These are phyloP conservation scores for Spongilla lacustris DNA, from an alignment of 37 sponge, comb jelly and placozoan genomes.

Conservation along the genomic window DNA sequence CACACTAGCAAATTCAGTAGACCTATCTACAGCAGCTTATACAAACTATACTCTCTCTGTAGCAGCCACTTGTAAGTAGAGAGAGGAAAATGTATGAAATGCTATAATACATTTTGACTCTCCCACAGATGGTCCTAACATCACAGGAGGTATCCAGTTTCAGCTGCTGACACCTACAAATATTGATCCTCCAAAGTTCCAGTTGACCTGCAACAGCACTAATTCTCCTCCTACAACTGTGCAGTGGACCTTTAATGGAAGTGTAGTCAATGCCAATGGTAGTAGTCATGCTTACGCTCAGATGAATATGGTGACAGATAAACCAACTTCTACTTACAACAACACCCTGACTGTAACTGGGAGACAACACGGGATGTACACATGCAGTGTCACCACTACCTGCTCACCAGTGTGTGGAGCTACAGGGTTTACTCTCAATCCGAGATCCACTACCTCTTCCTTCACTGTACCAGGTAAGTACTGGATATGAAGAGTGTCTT, in stretches of 20 bases:
- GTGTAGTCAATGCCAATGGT: neutral
- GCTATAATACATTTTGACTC: too few relatives aligned
- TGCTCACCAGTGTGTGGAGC: neutral
- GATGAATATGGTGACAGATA: neutral
- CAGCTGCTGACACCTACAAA: neutral
- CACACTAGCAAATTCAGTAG: too few relatives aligned
- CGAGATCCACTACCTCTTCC: neutral
- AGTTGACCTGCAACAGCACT: neutral
- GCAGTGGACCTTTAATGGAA: constrained; percentile 24
- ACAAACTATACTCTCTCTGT: too few relatives aligned
- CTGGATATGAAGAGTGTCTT: neutral
- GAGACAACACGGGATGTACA: too few relatives aligned
- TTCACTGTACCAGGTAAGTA: neutral
- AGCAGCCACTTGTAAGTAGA: too few relatives aligned
- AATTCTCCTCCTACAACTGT: constrained; percentile 12
- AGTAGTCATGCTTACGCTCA: neutral
- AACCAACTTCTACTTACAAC: constrained; percentile 1
- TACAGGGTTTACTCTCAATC: neutral
- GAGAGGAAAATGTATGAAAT: too few relatives aligned
- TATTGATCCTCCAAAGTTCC: constrained; percentile 8
- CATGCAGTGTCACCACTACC: constrained; percentile 1
- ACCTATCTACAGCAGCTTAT: too few relatives aligned
- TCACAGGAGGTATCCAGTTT: neutral
- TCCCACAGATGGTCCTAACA: too few relatives aligned
- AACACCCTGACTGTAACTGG: constrained; percentile 19